Evolutionary conservation across 2,888 invertebrate species (phyloP), one percentile per base, ranked within the genome.

Genomic region (Cryptocephalus moraei): DNA sequence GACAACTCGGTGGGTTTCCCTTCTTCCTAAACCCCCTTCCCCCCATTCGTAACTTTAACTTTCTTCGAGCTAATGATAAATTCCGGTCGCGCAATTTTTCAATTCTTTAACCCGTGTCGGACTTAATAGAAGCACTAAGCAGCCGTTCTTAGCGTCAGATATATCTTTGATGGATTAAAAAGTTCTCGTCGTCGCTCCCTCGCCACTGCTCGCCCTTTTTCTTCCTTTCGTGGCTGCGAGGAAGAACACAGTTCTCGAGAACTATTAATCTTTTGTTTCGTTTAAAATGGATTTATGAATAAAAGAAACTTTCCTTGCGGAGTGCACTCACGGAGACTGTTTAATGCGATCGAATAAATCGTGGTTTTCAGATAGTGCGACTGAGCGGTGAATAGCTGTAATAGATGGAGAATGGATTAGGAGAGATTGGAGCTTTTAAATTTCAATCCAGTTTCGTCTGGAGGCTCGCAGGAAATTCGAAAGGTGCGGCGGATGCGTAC

Each of bases 381-480:
- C 8, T 31, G 32, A 32, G 22, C 13, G 10, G n/a, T n/a, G 41
- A n/a, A 13, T 22, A 10, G 32, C 32, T n/a, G n/a, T 6, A 12
- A n/a, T 4, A 14, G 11, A 13, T 9, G 31, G 13, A 12, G 33
- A 39, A 9, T 8, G 12, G 14, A 32, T n/a, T 32, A 9, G 32
- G 41, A 40, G 41, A 14, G 13, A 33, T 33, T 22, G 31, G 13
- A 22, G 13, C 34, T 34, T 40, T 22, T 22, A 22, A 22, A 8
- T 8, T 4, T 11, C 14, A 33, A 22, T 22, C 22, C 22, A 4
- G 22, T 6, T 22, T 6, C 6, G 22, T 22, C 6, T 6, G 3
- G 6, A 56, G 54, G 57, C 49, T 50, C 50, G 57, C 46, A 41
- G 45, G 55, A 53, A 36, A 43, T 55, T 54, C 54, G 43, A 22